Evolutionary conservation across 2,113 vertebrate genomes (phyloP).

Genomic region (Bubalus kerabau): DNA sequence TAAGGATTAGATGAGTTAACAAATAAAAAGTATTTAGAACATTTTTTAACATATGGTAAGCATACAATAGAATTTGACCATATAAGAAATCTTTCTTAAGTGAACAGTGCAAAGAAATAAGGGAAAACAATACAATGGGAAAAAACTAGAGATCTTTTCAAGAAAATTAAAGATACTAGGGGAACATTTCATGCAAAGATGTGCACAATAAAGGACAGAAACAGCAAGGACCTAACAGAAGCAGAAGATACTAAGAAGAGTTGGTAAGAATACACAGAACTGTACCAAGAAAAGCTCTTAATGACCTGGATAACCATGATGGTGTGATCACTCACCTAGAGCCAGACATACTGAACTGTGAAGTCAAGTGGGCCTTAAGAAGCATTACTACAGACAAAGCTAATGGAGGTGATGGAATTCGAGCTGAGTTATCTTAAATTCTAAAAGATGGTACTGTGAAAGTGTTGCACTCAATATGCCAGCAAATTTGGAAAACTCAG

Average conservation of each 20-base stretch:
- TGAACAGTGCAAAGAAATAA: background rate
- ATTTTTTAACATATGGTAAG: background rate
- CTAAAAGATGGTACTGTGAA: background rate
- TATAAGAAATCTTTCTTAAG: background rate
- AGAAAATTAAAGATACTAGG: background rate
- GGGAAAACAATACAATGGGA: background rate
- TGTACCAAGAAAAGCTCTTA: background rate
- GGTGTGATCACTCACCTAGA: background rate
- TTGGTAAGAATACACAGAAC: background rate
- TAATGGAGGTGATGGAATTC: background rate
- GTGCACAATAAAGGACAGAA: background rate
- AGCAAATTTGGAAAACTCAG: background rate
- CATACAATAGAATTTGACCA: background rate
- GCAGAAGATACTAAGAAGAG: background rate
- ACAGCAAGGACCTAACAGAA: background rate
- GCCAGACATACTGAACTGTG: background rate
- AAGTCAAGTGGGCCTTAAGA: background rate
- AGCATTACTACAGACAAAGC: background rate
- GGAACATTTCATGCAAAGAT: background rate
- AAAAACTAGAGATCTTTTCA: background rate
- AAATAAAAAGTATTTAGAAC: background rate
- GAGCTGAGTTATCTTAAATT: background rate
- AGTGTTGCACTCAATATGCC: background rate
- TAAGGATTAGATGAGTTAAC: background rate
- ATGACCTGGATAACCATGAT: background rate